These are phyloP conservation scores for Phalacrocorax pelagicus DNA, from an alignment of 2,113 vertebrate species.

Conservation along the genomic window DNA sequence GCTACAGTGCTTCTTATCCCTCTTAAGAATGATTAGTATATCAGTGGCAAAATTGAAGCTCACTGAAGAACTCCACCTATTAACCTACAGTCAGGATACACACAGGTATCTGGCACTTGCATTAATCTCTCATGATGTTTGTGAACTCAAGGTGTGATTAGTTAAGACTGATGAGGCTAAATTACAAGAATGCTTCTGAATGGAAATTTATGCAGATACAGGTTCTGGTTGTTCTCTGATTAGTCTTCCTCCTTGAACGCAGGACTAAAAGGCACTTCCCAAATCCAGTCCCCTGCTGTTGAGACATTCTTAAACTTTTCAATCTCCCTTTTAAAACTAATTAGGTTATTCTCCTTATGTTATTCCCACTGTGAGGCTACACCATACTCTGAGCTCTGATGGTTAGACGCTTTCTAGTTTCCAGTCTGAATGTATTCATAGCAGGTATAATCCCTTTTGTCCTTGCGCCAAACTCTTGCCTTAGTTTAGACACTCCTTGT, in stretches of 20 bases:
- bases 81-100: neutral
- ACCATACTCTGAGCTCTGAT: neutral
- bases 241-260: neutral
- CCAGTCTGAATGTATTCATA: constrained; percentile 27
- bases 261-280: constrained; percentile 51
- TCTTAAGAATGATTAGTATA: too few species aligned
- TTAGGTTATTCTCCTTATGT: constrained; percentile 62
- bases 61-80: neutral
- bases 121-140: neutral
- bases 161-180: neutral
- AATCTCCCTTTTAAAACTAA: constrained; percentile 55
- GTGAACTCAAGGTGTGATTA: neutral
- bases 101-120: neutral
- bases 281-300: constrained; percentile 55
- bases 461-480: constrained; percentile 34
- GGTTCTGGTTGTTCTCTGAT: neutral
- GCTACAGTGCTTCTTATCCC: neutral
- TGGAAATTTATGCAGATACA: neutral
- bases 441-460: constrained; percentile 62
- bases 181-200: neutral
- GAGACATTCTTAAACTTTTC: constrained; percentile 54
- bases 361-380: constrained; percentile 52
- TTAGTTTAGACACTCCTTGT: constrained; percentile 1
- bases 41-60: neutral
- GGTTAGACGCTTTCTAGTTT: constrained; percentile 29